Evolutionary conservation across 2,797 vertebrate species (phyloP), one percentile per base, ranked within the genome.

Genomic region (Sebastes kiyomatsui): DNA sequence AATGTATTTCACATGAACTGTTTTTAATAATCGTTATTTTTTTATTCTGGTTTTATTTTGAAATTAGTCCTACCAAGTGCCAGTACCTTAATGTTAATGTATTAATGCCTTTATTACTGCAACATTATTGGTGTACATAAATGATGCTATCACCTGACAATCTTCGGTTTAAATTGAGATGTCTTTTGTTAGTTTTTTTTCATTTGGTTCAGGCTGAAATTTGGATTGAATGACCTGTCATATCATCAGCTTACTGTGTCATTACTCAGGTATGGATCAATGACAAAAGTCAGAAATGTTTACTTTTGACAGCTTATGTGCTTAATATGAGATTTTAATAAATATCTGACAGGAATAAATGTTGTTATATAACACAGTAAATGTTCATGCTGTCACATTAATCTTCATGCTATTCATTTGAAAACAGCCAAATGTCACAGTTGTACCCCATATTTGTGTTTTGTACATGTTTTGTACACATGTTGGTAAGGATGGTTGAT

Each of bases 231-330:
- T 75, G 28, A 70, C 23, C 35, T 67, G 66, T 81, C 68, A 56
- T 46, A 54, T 65, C 71, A 64, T 52, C 56, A 72, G 25, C 32
- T 81, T 71, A 76, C 67, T 80, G 58, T 91, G 72, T 88, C 83
- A 77, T 88, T 86, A 88, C 90, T 93, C 91, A 90, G 91, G 91
- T 92, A 83, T 84, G 59, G 54, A 77, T 86, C 75, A 79, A 61
- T 82, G 75, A 78, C 88, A 82, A 74, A 76, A 71, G 78, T 83
- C 80, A 85, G 60, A 82, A 88, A 84, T 86, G 84, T 93, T 91
- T 85, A 91, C 85, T 76, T 90, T 86, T 80, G 64, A 88, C 80
- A 87, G 13, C 35, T 78, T 61, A 38, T 73, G 25, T 84, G 42
- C 66, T 79, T 59, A 62, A 75, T 35, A 22, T 82, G 67, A 83